Conservation (phyloP, 2,888 invertebrate species). For the Nemapogon koenigi region DNA sequence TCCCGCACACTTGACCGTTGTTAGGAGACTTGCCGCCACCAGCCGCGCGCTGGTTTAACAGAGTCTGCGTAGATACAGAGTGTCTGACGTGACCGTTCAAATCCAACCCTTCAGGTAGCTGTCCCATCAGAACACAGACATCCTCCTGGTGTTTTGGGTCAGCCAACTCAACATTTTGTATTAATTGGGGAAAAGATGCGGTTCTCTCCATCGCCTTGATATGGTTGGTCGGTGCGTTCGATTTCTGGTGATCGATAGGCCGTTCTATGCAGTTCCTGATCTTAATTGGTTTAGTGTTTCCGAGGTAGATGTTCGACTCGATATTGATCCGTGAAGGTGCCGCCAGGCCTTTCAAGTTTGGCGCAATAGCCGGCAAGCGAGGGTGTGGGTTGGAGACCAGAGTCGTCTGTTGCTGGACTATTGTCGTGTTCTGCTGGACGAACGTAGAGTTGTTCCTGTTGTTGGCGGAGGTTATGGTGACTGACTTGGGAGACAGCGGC, state of each 20-base stretch:
- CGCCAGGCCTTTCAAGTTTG: constrained; percentile 32
- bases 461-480: constrained; percentile 54
- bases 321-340: constrained; percentile 56
- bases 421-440: constrained; percentile 85
- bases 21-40: constrained; percentile 9
- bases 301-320: constrained; percentile 64
- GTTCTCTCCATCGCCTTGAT: constrained; percentile 26
- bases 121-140: constrained; percentile 10
- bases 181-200: constrained; percentile 22
- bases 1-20: constrained; percentile 26
- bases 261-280: constrained; percentile 25
- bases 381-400: constrained; percentile 74
- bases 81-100: constrained; percentile 47
- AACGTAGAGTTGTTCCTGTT: constrained; percentile 74
- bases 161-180: constrained; percentile 19
- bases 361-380: constrained; percentile 30
- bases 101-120: not conserved
- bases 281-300: constrained; percentile 29
- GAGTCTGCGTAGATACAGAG: constrained; percentile 79
- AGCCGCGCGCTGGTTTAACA: constrained; percentile 52
- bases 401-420: constrained; percentile 82
- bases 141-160: constrained; percentile 21
- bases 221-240: not conserved
- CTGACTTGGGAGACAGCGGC: constrained; percentile 69
- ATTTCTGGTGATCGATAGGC: constrained; percentile 5